Conservation (phyloP, 1,140 invertebrate genomes). For the Adoxophyes honmai region DNA sequence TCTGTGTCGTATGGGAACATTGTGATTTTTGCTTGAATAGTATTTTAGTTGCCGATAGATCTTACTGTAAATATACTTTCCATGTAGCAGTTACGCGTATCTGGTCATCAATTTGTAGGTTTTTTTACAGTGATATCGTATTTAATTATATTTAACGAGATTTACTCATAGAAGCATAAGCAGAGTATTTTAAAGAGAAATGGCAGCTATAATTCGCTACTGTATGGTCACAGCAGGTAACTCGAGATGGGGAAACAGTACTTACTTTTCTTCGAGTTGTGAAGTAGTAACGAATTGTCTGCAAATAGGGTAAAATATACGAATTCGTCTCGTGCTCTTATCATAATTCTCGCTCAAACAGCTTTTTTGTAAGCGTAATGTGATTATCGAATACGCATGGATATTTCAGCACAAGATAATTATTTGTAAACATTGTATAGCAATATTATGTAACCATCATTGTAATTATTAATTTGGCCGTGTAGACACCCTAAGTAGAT, state of each 20-base stretch:
- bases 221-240: too few species aligned
- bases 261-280: too few species aligned
- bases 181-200: conserved; percentile 5
- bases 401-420: not conserved
- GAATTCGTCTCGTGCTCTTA: too few species aligned
- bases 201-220: not conserved
- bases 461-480: not conserved
- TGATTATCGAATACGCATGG: conserved; percentile 4
- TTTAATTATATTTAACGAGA: conserved; percentile 3
- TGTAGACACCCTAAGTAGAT: not conserved
- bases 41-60: conserved; percentile 1
- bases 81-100: conserved; percentile 6
- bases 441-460: not conserved
- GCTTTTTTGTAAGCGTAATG: conserved; percentile 12
- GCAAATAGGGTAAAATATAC: too few species aligned
- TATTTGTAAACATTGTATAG: not conserved
- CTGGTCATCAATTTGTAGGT: conserved; percentile 1
- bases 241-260: too few species aligned
- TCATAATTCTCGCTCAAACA: conserved; percentile 2
- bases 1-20: not conserved
- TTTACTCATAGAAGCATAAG: not conserved
- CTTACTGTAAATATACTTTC: conserved; percentile 8
- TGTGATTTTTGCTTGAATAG: not conserved
- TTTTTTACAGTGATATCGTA: conserved; percentile 11
- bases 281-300: too few species aligned